These are phyloP conservation scores for Vultur gryphus DNA, from an alignment of 2,797 vertebrate species.

Conservation along the genomic window DNA sequence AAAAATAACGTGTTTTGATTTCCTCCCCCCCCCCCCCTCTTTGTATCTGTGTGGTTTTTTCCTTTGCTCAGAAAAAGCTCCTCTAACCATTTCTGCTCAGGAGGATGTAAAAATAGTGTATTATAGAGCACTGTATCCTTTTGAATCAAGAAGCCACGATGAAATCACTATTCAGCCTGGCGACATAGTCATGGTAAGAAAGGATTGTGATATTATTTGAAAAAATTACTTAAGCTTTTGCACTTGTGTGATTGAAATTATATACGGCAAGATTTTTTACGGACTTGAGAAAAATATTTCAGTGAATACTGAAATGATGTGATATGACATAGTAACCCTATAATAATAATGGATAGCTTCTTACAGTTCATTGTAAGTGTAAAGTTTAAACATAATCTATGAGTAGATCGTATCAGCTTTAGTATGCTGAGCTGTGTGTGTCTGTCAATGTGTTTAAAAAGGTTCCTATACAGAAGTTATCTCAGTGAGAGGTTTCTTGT, in stretches of 20 bases:
- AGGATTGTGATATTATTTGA: background rate
- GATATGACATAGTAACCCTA: background rate
- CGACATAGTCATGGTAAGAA: constrained; percentile 93
- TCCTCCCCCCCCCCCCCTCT: background rate
- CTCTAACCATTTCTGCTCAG: constrained; percentile 81
- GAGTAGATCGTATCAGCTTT: background rate
- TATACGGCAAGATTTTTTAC: background rate
- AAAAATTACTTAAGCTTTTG: background rate
- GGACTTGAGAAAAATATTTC: background rate
- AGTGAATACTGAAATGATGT: background rate
- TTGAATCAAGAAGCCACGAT: constrained; percentile 95
- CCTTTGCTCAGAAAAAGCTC: constrained; percentile 78
- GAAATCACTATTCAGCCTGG: constrained; percentile 96
- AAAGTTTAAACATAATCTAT: background rate
- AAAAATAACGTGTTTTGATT: background rate
- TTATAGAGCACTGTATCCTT: constrained; percentile 94
- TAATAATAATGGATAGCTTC: background rate
- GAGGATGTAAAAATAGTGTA: constrained; percentile 93
- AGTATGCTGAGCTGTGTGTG: background rate
- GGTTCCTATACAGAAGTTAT: background rate
- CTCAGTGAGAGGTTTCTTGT: background rate
- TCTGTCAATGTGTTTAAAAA: background rate
- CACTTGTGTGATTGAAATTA: background rate
- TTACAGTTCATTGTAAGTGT: background rate
- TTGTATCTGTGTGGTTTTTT: background rate